Evolutionary conservation across 2,797 vertebrate species (phyloP).

Genomic region (Spea hammondii): DNA sequence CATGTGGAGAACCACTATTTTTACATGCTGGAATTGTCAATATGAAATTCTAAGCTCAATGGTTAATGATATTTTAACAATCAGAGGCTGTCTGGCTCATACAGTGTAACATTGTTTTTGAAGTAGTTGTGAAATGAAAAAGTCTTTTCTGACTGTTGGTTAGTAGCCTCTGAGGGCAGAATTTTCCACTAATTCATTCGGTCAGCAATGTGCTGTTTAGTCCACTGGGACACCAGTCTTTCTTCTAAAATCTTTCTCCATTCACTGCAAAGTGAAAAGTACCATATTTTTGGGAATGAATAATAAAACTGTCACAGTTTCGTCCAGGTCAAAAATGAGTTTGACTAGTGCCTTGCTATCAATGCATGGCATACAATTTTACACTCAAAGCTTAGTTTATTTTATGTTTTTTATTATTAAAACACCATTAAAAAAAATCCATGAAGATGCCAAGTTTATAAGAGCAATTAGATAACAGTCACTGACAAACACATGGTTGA

Average conservation of each 20-base stretch:
- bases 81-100: constrained; percentile 37
- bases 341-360: not conserved
- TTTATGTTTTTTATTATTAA: no score
- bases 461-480: no score
- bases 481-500: no score
- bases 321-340: not conserved
- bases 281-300: not conserved
- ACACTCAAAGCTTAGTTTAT: no score
- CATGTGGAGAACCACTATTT: constrained; percentile 14
- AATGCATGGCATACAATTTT: no score
- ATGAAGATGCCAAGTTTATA: no score
- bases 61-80: constrained; percentile 43
- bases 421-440: no score
- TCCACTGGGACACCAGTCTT: constrained; percentile 3
- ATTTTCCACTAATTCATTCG: constrained; percentile 32
- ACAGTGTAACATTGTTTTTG: constrained; percentile 40
- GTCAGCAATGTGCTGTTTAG: constrained; percentile 6
- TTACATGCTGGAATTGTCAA: constrained; percentile 37
- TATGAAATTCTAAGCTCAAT: constrained; percentile 22
- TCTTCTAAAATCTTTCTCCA: not conserved
- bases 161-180: constrained; percentile 36
- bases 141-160: constrained; percentile 19
- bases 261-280: constrained; percentile 2
- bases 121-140: constrained; percentile 26
- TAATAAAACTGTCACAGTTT: not conserved